phyloP scores from a whole-genome alignment of 1,140 invertebrate genomes.

The Lethrus apterus region DNA sequence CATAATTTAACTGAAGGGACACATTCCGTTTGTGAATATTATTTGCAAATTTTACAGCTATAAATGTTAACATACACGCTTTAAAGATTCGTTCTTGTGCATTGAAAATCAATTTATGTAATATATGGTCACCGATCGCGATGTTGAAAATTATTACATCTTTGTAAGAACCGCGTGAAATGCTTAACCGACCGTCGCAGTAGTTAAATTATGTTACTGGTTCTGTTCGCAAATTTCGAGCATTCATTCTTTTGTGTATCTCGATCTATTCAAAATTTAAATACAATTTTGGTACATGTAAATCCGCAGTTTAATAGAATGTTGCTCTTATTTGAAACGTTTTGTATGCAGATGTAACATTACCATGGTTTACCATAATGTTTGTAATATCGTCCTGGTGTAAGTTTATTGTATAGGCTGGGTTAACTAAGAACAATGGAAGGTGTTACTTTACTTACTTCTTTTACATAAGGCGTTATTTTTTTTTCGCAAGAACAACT shows the following conservation, averaged over 20 bases:
- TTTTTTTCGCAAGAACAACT: slow-evolving; percentile 1
- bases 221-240: slow-evolving; percentile 30
- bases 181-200: slow-evolving; percentile 9
- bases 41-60: too few relatives aligned
- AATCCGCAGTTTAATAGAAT: slow-evolving; percentile 19
- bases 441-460: slow-evolving; percentile 23
- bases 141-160: slow-evolving; percentile 19
- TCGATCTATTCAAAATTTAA: slow-evolving; percentile 29
- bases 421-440: slow-evolving; percentile 20
- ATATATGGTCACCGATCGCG: slow-evolving; percentile 10
- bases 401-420: slow-evolving; percentile 14
- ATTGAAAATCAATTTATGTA: slow-evolving; percentile 12
- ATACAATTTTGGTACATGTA: slow-evolving; percentile 32
- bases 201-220: slow-evolving; percentile 12
- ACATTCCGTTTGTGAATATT: too few relatives aligned
- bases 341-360: slow-evolving; percentile 27
- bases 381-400: slow-evolving; percentile 23
- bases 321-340: slow-evolving; percentile 24
- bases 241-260: slow-evolving; percentile 22
- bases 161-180: slow-evolving; percentile 21
- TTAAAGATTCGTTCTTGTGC: neutral
- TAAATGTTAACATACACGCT: neutral
- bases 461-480: slow-evolving; percentile 20
- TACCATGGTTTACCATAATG: slow-evolving; percentile 28
- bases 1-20: too few relatives aligned